Evolutionary conservation across 2,888 invertebrate genomes (phyloP).

Genomic region (Cerastis rubricosa): DNA sequence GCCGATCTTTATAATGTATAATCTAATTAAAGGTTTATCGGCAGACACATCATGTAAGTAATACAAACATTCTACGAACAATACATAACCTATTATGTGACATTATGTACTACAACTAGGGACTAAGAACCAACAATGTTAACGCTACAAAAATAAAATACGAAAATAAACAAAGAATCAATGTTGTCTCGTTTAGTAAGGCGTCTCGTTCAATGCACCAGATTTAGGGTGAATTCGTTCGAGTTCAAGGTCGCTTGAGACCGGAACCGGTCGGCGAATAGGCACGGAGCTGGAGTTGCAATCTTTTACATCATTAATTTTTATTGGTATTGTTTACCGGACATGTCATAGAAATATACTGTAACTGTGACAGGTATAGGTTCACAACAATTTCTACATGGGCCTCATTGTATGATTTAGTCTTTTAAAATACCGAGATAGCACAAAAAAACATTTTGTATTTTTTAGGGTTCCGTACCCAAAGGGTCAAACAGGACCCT

Average conservation of each 20-base stretch:
- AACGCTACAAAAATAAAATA: background rate
- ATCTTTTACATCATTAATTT: background rate
- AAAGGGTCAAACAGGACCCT: too few species aligned
- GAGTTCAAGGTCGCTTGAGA: constrained; percentile 70
- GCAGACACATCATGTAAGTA: background rate
- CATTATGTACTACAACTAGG: background rate
- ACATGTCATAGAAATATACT: background rate
- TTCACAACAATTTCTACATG: background rate
- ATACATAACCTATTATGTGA: background rate
- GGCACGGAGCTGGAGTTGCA: constrained; percentile 40
- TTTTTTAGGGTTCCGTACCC: too few species aligned
- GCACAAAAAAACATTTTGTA: too few species aligned
- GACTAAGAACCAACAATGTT: background rate
- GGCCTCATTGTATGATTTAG: too few species aligned
- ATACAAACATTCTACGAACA: background rate
- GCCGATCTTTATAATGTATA: background rate
- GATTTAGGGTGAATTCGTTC: constrained; percentile 63
- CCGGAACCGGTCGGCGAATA: constrained; percentile 67
- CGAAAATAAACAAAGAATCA: constrained; percentile 14
- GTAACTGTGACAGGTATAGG: background rate
- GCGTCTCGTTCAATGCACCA: constrained; percentile 53
- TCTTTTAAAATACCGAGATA: background rate
- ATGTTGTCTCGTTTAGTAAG: constrained; percentile 10
- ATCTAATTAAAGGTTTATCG: background rate
- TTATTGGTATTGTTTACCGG: background rate